Conservation (phyloP, 1,140 invertebrate species). For the Pemphigus obesinymphae region DNA sequence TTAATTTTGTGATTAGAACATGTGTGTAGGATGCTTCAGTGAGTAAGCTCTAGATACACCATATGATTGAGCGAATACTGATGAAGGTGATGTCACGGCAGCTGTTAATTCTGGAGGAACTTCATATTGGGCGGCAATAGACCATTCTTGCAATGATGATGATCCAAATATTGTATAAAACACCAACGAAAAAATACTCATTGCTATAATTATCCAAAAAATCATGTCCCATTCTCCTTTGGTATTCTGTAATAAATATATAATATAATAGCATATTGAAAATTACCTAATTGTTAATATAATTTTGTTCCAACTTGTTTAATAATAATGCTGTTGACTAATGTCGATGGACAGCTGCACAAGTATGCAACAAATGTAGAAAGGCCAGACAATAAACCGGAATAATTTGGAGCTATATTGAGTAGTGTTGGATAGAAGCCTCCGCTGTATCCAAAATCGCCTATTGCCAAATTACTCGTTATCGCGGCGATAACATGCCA, state of each 20-base stretch:
- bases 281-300: neutral
- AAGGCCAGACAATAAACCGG: neutral
- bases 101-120: neutral
- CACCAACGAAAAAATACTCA: neutral
- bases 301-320: neutral
- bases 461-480: neutral
- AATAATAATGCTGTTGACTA: slow-evolving; percentile 10
- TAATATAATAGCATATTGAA: neutral
- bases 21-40: neutral
- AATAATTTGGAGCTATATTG: slow-evolving; percentile 8
- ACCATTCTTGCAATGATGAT: slow-evolving; percentile 16
- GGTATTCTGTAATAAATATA: neutral
- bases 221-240: slow-evolving; percentile 15
- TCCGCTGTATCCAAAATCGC: slow-evolving; percentile 18
- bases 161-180: slow-evolving; percentile 32
- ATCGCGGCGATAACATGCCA: neutral
- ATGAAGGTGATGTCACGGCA: neutral
- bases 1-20: neutral
- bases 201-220: neutral
- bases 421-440: slow-evolving; percentile 25
- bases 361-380: neutral
- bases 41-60: neutral
- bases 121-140: no score
- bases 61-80: neutral
- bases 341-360: neutral